phyloP scores from a whole-genome alignment of 2,888 invertebrate genomes.

The Linnaemya tessellans region DNA sequence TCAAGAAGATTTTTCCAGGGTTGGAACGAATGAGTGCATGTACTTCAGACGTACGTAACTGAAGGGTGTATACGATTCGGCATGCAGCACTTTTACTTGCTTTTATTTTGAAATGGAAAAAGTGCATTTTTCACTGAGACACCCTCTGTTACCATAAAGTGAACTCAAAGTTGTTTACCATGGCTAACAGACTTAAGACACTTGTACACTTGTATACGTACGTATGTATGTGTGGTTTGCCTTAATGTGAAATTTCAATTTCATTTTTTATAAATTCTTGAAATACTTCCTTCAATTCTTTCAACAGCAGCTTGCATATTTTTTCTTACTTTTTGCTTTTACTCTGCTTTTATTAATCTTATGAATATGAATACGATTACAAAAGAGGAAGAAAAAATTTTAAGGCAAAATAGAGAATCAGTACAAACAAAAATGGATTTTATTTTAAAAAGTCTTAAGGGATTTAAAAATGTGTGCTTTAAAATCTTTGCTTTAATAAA shows the following conservation, averaged over 20 bases:
- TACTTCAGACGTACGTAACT: no score
- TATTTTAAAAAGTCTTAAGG: conserved; percentile 4
- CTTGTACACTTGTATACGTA: no score
- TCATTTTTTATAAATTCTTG: conserved; percentile 14
- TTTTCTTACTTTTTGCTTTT: conserved; percentile 15
- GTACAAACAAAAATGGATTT: neutral
- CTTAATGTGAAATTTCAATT: neutral
- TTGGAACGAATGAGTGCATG: no score
- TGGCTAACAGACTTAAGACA: no score
- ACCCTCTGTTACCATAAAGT: no score
- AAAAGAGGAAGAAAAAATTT: neutral
- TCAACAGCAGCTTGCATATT: conserved; percentile 2
- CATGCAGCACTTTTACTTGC: no score
- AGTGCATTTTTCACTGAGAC: no score
- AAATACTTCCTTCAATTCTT: conserved; percentile 39
- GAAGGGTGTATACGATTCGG: no score
- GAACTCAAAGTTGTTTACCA: no score
- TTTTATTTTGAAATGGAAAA: no score
- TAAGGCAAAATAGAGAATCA: neutral
- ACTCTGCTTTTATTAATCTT: conserved; percentile 17
- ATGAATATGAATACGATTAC: conserved; percentile 28
- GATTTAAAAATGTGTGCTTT: conserved; percentile 23
- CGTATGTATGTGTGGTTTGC: neutral
- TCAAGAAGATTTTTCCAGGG: no score
- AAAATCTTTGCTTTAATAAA: neutral